phyloP scores from a whole-genome alignment of 1,140 invertebrate genomes.

The Drosophila malerkotliana region DNA sequence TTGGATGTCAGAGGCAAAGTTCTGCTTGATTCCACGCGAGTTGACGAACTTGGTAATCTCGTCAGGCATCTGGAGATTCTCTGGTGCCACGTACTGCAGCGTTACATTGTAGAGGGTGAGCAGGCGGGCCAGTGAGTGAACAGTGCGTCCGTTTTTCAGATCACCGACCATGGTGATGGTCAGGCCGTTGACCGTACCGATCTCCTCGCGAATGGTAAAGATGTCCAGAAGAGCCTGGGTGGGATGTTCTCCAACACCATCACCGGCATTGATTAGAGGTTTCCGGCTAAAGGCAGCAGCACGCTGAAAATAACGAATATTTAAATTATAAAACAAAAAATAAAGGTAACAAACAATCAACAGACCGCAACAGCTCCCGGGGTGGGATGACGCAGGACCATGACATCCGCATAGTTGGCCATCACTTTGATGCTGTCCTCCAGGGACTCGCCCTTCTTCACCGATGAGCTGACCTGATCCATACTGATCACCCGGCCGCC shows the following conservation, averaged over 20 bases:
- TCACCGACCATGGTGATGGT: conserved; percentile 98
- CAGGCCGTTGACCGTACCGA: conserved; percentile 98
- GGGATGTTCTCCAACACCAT: conserved; percentile 99
- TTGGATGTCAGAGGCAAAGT: conserved; percentile 90
- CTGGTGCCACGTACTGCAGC: conserved; percentile 95
- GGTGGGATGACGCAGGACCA: conserved; percentile 97
- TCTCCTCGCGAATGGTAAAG: conserved; percentile 99
- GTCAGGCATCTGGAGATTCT: conserved; percentile 94
- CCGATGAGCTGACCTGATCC: conserved; percentile 95
- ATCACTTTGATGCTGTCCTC: conserved; percentile 95
- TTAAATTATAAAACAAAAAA: neutral
- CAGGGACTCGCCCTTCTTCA: conserved; percentile 98
- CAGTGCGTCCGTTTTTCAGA: conserved; percentile 98
- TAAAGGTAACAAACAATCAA: too few species aligned
- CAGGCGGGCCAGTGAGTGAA: conserved; percentile 97
- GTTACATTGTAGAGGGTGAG: conserved; percentile 96
- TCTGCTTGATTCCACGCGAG: conserved; percentile 91
- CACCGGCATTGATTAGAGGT: conserved; percentile 98
- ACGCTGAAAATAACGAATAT: conserved; percentile 85
- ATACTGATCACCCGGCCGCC: conserved; percentile 96
- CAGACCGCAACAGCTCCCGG: conserved; percentile 93
- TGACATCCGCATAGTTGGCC: conserved; percentile 94
- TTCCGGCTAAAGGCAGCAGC: conserved; percentile 92
- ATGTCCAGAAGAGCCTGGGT: conserved; percentile 98
- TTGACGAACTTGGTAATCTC: conserved; percentile 92